These are phyloP conservation scores for Mythimna loreyi DNA, from an alignment of 2,888 invertebrate species.

Conservation along the genomic window DNA sequence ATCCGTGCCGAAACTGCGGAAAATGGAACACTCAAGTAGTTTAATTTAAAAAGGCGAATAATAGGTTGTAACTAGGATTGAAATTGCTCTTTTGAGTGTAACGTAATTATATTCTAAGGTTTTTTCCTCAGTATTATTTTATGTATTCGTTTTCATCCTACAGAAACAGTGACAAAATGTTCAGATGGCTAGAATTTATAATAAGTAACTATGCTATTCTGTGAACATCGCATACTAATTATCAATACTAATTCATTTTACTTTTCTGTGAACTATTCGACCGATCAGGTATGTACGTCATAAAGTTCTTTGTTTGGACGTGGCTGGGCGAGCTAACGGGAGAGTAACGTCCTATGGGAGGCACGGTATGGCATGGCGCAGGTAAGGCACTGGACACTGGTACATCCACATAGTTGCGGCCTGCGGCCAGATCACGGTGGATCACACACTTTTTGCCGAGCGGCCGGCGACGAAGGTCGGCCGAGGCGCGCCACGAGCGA, in stretches of 20 bases:
- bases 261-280: constrained; percentile 45
- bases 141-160: not conserved
- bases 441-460: constrained; percentile 79
- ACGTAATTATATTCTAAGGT: not conserved
- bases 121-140: no score
- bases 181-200: constrained; percentile 10
- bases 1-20: constrained; percentile 18
- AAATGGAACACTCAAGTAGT: constrained; percentile 12
- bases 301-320: constrained; percentile 57
- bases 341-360: constrained; percentile 72
- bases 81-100: not conserved
- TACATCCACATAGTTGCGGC: constrained; percentile 78
- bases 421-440: constrained; percentile 72
- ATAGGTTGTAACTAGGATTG: not conserved
- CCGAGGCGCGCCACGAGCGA: constrained; percentile 85
- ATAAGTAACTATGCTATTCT: constrained; percentile 14
- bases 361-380: constrained; percentile 67
- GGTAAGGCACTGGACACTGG: constrained; percentile 73
- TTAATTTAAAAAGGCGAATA: not conserved
- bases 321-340: constrained; percentile 64
- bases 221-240: constrained; percentile 20
- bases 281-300: constrained; percentile 43
- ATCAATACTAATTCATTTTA: constrained; percentile 30
- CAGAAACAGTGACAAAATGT: not conserved
- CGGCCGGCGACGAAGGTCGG: constrained; percentile 81